Evolutionary conservation across 2,113 vertebrate species (phyloP).

Genomic region (Nothoprocta pentlandii): DNA sequence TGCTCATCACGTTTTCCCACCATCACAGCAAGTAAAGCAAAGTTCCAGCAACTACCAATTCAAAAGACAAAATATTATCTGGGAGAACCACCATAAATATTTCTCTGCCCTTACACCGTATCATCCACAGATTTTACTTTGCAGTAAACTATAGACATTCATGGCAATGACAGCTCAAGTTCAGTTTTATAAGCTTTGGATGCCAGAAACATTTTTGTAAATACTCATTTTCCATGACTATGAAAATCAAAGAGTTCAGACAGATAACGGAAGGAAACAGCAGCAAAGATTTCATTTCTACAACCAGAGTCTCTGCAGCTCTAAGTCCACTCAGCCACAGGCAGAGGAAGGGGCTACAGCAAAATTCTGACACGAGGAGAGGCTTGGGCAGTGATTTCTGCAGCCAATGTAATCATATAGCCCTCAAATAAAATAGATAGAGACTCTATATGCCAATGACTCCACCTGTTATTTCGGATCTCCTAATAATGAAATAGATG

Average conservation of each 20-base stretch:
- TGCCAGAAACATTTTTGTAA: neutral
- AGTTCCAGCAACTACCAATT: neutral
- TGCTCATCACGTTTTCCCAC: fast-evolving
- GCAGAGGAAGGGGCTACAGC: neutral
- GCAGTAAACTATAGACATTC: neutral
- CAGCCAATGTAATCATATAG: neutral
- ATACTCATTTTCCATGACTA: neutral
- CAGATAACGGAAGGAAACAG: fast-evolving
- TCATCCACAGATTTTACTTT: neutral
- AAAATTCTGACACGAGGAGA: neutral
- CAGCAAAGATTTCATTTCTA: neutral
- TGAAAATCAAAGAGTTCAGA: neutral
- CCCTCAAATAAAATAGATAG: neutral
- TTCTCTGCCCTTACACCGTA: neutral
- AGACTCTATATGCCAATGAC: neutral
- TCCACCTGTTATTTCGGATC: neutral
- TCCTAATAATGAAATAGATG: neutral
- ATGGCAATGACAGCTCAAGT: neutral
- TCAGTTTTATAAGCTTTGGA: neutral
- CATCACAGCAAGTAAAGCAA: neutral
- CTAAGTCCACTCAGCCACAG: neutral
- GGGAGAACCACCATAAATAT: neutral
- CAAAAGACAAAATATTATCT: neutral
- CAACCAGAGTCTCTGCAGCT: neutral
- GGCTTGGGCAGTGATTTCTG: neutral